Evolutionary conservation across 2,113 vertebrate genomes (phyloP).

Genomic region (Aspidoscelis tigris): DNA sequence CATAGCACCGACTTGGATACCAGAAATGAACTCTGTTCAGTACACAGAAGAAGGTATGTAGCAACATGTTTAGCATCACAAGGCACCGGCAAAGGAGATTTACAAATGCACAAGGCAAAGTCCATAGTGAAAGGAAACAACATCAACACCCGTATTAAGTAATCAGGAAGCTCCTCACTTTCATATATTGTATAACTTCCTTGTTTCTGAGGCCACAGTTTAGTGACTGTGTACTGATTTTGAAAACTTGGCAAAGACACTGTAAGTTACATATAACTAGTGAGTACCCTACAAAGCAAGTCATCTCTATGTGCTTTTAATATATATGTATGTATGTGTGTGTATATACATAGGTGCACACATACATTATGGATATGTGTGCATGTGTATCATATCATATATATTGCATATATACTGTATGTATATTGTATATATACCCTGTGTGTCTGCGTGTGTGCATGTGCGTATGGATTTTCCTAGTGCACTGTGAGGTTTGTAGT

Average conservation of each 20-base stretch:
- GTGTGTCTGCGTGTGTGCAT: too few species aligned
- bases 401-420: too few species aligned
- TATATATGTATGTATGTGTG: too few species aligned
- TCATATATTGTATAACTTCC: too few species aligned
- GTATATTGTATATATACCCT: too few species aligned
- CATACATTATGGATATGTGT: too few species aligned
- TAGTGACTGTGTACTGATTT: neutral
- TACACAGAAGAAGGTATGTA: slow-evolving; percentile 82
- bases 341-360: too few species aligned
- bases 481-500: too few species aligned
- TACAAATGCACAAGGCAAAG: neutral
- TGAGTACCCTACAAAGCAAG: neutral
- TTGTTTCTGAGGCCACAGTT: neutral
- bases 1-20: slow-evolving; percentile 86
- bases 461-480: too few species aligned
- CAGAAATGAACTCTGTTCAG: slow-evolving; percentile 84
- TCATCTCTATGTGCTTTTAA: too few species aligned
- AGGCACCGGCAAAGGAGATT: neutral
- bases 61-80: neutral
- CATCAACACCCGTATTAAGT: neutral
- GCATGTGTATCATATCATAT: too few species aligned
- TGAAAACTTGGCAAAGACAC: neutral
- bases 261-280: neutral
- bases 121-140: neutral
- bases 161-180: neutral